A percentile compares a stretch with the other conserved stretches of the same genome.
Evolutionary conservation across 2,797 vertebrate genomes (phyloP).

Genomic region (Chromis chromis): DNA sequence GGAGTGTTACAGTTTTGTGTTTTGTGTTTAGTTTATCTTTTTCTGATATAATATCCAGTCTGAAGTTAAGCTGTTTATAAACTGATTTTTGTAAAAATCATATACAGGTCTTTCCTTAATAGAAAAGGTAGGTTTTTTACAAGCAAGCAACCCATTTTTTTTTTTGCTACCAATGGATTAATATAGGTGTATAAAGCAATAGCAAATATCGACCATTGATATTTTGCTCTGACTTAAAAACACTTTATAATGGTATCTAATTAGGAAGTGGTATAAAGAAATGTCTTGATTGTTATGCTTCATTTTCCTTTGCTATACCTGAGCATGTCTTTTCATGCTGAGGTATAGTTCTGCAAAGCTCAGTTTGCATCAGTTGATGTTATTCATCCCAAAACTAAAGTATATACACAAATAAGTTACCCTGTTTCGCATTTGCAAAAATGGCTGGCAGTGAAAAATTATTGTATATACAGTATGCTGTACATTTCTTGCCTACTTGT

Average conservation of each 20-base stretch:
- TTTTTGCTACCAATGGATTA: no score
- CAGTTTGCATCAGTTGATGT: neutral
- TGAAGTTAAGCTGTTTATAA: no score
- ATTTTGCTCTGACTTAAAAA: neutral
- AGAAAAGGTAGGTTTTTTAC: no score
- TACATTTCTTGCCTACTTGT: neutral
- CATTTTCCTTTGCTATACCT: neutral
- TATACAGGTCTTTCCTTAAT: no score
- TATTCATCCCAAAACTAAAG: neutral
- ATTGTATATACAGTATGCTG: neutral
- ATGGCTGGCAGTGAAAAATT: no score
- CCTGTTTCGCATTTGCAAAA: neutral
- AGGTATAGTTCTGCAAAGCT: neutral
- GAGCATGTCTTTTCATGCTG: neutral
- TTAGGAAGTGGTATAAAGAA: neutral
- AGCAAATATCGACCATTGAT: no score
- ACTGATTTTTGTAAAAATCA: no score
- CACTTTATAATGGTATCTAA: neutral
- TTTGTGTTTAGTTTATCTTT: no score
- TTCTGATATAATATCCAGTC: no score
- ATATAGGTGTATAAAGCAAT: no score
- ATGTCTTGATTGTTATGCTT: neutral
- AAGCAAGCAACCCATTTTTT: no score
- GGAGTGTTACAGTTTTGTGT: no score
- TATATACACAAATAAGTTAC: neutral